These are phyloP conservation scores for Bombus superbus DNA, from an alignment of 1,140 invertebrate genomes.

Conservation along the genomic window DNA sequence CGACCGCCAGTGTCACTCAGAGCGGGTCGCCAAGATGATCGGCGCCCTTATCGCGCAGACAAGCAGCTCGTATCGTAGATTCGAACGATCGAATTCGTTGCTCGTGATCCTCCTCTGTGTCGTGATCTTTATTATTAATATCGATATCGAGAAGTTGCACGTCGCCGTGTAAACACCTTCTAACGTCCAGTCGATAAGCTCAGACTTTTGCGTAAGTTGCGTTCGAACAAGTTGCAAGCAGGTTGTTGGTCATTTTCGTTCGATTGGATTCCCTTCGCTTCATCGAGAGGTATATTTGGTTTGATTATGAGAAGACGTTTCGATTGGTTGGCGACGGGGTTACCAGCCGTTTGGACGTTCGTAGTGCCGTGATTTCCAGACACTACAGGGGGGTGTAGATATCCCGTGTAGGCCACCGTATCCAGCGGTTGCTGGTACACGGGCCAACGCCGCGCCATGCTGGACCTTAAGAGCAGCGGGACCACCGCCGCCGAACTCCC, in stretches of 20 bases:
- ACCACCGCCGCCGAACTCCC: constrained; percentile 85
- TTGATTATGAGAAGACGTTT: constrained; percentile 55
- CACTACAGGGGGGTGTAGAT: not conserved
- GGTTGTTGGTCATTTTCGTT: not conserved
- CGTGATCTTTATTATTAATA: constrained; percentile 2
- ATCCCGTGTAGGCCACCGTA: constrained; percentile 28
- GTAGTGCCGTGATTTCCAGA: constrained; percentile 44
- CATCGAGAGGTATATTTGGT: not conserved
- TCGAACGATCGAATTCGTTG: constrained; percentile 2
- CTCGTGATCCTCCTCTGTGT: constrained; percentile 14
- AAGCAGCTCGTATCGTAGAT: constrained; percentile 13
- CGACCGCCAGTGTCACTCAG: constrained; percentile 62
- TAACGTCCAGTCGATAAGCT: too few relatives aligned
- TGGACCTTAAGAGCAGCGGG: constrained; percentile 86
- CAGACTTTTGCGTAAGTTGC: too few relatives aligned
- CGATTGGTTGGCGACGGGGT: constrained; percentile 17
- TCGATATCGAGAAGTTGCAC: constrained; percentile 7
- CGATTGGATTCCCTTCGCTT: not conserved
- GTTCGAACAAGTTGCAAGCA: too few relatives aligned
- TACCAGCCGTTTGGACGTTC: constrained; percentile 31
- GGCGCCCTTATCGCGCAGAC: constrained; percentile 49
- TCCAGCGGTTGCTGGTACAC: constrained; percentile 36
- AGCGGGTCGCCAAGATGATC: constrained; percentile 69
- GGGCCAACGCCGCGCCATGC: constrained; percentile 78
- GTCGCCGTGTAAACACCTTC: constrained; percentile 1